Base-by-base conservation (phyloP, 2,888 invertebrate genomes). In the Masnerella sp. region DNA sequence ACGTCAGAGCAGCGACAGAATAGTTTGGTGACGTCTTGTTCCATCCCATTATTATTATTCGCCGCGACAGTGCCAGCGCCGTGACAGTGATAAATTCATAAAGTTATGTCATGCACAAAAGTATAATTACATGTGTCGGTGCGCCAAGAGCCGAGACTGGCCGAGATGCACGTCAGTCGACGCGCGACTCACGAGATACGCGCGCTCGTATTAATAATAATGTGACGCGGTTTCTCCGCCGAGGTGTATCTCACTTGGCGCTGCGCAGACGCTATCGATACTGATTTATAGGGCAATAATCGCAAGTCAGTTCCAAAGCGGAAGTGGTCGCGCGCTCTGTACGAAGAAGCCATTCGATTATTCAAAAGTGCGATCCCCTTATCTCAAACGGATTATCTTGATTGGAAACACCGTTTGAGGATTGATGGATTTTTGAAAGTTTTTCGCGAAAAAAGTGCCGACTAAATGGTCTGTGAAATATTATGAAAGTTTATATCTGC, bases 201-300 rank as follows among this genome's bases (percentile, higher is more conserved):
- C 42, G 36, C 40, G 73, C 34, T 75, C 74, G 74, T 75, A 78
- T 74, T 75, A 65, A 72, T 78, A 80, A 79, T 75, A 77, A 80
- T n/a, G n/a, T n/a, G 77, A 56, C 74, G 49, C 56, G n/a, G 74
- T 69, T 69, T 69, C 74, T 72, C 47, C n/a, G 54, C 43, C 68
- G 49, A 69, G 65, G 67, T 74, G 70, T 75, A 73, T 72, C 76
- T 71, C 62, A 77, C 71, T 73, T 61, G 42, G 32, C 74, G 70
- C 73, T 65, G 59, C 22, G 49, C 73, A 64, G 74, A 78, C 76
- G 75, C 77, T 76, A 78, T 80, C 79, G 77, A 79, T 78, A 72
- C 74, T 79, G 80, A 82, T 81, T 82, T 81, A 80, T 80, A 73
- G 78, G 47, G 58, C 67, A 70, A 75, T 67, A 65, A 56, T 71